Conservation (phyloP, 2,888 invertebrate species). For the Oscheius sp. region DNA sequence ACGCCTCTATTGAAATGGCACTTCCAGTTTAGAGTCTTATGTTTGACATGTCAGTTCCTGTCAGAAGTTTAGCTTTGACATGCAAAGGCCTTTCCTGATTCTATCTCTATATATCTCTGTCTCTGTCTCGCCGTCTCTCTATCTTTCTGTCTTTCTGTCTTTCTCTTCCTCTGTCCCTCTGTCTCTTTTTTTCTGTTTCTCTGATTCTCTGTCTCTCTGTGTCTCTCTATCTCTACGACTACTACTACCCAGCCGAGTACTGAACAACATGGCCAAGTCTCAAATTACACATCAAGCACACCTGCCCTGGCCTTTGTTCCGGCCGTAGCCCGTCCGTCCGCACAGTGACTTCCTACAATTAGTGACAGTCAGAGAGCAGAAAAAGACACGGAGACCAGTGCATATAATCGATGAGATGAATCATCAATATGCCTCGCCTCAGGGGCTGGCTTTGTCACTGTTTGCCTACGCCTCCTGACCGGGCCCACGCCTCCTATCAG, state of each 20-base stretch:
- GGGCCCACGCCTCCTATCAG: conserved; percentile 19
- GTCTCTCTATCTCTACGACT: too few species aligned
- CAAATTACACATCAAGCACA: conserved; percentile 19
- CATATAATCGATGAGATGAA: conserved; percentile 25
- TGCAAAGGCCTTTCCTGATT: not conserved
- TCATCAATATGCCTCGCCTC: not conserved
- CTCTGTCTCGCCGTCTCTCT: too few species aligned
- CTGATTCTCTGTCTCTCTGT: too few species aligned
- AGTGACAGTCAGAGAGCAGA: too few species aligned
- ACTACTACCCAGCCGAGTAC: not conserved
- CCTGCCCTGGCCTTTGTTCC: conserved; percentile 2
- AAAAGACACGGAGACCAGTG: not conserved
- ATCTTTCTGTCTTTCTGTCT: too few species aligned
- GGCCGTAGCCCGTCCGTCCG: not conserved
- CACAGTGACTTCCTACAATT: not conserved
- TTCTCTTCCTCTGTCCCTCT: too few species aligned
- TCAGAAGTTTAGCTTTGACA: not conserved
- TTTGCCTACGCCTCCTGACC: conserved; percentile 18
- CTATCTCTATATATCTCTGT: too few species aligned
- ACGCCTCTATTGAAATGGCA: not conserved
- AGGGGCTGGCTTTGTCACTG: conserved; percentile 15
- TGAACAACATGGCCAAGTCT: not conserved
- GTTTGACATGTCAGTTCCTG: not conserved
- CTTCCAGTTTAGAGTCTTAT: not conserved
- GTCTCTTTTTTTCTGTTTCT: too few species aligned